Evolutionary conservation across 1,140 invertebrate species (phyloP).

Genomic region (Maniola jurtina): DNA sequence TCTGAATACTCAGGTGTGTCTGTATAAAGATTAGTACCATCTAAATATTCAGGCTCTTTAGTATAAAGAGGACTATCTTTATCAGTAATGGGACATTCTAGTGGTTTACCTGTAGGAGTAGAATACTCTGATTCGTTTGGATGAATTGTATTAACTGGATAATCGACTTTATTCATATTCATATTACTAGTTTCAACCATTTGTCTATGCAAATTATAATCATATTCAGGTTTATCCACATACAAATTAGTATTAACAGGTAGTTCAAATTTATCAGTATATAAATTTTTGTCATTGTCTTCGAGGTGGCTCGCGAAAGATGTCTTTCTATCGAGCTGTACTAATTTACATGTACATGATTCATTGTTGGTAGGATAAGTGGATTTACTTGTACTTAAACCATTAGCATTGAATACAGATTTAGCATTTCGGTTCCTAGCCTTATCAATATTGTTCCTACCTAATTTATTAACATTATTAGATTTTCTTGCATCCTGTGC

Average conservation of each 20-base stretch:
- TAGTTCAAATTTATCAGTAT: constrained; percentile 1
- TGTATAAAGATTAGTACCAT: background rate
- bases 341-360: constrained; percentile 1
- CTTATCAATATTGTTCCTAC: background rate
- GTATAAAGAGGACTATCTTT: background rate
- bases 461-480: background rate
- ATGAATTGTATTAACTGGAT: background rate
- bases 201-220: background rate
- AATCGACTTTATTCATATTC: background rate
- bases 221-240: constrained; percentile 16
- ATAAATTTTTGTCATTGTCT: background rate
- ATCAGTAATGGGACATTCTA: background rate
- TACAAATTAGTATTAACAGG: constrained; percentile 19
- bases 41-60: constrained; percentile 1
- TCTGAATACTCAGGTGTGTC: constrained; percentile 8
- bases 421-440: background rate
- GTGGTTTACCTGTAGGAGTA: background rate
- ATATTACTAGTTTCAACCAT: background rate
- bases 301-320: background rate
- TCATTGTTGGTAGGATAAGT: background rate
- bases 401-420: background rate
- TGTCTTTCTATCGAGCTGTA: background rate
- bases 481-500: background rate
- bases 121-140: background rate
- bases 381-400: background rate